Conservation (phyloP, 2,113 vertebrate species). For the Camelus bactrianus region DNA sequence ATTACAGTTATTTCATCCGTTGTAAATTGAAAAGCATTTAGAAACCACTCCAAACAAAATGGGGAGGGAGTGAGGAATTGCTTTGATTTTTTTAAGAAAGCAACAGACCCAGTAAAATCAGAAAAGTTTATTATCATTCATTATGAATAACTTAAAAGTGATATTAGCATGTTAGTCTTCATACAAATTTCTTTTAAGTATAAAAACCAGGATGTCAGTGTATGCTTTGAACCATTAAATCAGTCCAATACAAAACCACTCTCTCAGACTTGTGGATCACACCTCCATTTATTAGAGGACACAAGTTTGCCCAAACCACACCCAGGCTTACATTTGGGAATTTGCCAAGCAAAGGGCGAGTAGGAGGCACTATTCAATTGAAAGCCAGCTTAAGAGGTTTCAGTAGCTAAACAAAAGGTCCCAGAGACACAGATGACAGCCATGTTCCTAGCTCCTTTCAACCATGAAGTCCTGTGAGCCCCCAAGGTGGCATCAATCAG, state of each 20-base stretch:
- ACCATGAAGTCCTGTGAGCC: neutral
- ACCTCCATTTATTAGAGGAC: slow-evolving; percentile 22
- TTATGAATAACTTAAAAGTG: slow-evolving; percentile 58
- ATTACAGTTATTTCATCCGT: slow-evolving; percentile 6
- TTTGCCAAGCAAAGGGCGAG: neutral
- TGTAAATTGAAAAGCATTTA: slow-evolving; percentile 44
- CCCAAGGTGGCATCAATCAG: neutral
- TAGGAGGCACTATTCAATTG: slow-evolving; percentile 26
- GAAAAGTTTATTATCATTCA: slow-evolving; percentile 47
- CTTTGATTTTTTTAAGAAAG: slow-evolving; percentile 30
- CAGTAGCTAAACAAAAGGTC: slow-evolving; percentile 33
- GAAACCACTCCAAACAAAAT: neutral
- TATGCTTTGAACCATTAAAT: slow-evolving; percentile 27
- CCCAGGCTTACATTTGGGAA: slow-evolving; percentile 16
- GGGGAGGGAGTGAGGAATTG: neutral
- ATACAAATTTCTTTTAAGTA: slow-evolving; percentile 51
- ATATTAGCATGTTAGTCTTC: slow-evolving; percentile 43
- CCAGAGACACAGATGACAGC: neutral
- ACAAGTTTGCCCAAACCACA: slow-evolving; percentile 16
- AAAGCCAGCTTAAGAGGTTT: slow-evolving; percentile 23
- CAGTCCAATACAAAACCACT: neutral
- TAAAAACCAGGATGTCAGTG: slow-evolving; percentile 59
- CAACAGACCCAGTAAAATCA: slow-evolving; percentile 22
- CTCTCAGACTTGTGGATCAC: neutral
- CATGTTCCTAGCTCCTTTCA: neutral